Evolutionary conservation across 1,140 invertebrate genomes (phyloP).

Genomic region (Nilaparvata lugens): DNA sequence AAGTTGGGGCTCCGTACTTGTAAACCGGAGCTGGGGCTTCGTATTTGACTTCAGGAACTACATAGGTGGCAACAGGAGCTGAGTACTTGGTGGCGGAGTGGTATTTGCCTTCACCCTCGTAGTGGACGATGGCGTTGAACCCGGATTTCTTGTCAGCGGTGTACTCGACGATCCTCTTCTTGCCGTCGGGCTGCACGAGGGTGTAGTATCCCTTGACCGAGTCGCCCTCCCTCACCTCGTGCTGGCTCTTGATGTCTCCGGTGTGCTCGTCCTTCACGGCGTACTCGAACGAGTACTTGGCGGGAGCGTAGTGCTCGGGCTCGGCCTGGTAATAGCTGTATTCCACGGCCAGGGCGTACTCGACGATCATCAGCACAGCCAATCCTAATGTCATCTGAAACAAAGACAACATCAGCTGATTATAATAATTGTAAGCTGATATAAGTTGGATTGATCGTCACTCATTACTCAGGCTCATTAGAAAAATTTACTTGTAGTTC

Average conservation of each 20-base stretch:
- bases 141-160: conserved; percentile 24
- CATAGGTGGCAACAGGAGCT: background rate
- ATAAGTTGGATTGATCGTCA: too few relatives aligned
- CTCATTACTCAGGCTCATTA: too few relatives aligned
- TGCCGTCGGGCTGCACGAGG: conserved; percentile 25
- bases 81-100: background rate
- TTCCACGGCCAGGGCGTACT: background rate
- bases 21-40: background rate
- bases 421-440: too few relatives aligned
- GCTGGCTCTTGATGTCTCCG: conserved; percentile 45
- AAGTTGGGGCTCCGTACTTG: background rate
- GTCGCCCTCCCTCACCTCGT: conserved; percentile 43
- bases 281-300: conserved; percentile 45
- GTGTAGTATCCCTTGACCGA: conserved; percentile 39
- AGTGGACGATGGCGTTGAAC: conserved; percentile 26
- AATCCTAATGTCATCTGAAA: background rate
- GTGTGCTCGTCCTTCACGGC: conserved; percentile 43
- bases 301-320: conserved; percentile 11
- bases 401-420: too few relatives aligned
- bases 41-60: background rate
- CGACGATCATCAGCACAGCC: conserved; percentile 16
- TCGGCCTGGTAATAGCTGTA: conserved; percentile 9
- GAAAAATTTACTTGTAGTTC: too few relatives aligned
- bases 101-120: conserved; percentile 1
- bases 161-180: conserved; percentile 23